phyloP scores from a whole-genome alignment of 2,113 vertebrate species.

The Callipepla californica region DNA sequence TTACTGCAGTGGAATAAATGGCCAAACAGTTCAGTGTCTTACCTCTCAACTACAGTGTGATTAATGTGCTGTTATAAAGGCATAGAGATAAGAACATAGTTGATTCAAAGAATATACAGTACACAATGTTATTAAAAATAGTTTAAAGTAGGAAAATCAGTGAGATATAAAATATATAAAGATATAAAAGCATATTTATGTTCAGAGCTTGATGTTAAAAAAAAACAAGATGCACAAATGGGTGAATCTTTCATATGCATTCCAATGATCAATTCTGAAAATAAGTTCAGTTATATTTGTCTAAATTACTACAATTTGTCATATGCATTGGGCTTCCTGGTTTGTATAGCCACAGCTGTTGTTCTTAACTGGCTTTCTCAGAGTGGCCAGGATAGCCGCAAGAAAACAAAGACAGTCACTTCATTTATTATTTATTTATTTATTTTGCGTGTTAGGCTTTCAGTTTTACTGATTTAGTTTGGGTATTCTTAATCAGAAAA shows the following conservation, averaged over 20 bases:
- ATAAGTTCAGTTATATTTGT: background rate
- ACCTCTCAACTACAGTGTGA: background rate
- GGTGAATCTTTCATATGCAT: background rate
- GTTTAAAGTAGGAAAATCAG: background rate
- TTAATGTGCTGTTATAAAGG: background rate
- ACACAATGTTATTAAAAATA: background rate
- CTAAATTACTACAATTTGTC: background rate
- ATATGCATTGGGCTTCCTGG: background rate
- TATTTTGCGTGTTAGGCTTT: background rate
- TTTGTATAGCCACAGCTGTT: background rate
- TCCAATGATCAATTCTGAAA: background rate
- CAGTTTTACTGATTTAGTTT: constrained; percentile 22
- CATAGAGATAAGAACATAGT: background rate
- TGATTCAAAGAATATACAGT: background rate
- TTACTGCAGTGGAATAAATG: background rate
- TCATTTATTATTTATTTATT: background rate
- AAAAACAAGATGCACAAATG: background rate
- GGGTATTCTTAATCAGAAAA: constrained; percentile 26
- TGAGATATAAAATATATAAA: no score
- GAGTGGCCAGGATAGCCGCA: constrained; percentile 39
- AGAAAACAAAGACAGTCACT: background rate
- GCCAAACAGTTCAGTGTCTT: background rate
- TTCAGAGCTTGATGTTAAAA: background rate
- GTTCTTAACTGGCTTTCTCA: background rate
- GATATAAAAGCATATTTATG: background rate